Base-by-base conservation (phyloP, 2,113 vertebrate genomes). In the Lycocorax pyrrhopterus region DNA sequence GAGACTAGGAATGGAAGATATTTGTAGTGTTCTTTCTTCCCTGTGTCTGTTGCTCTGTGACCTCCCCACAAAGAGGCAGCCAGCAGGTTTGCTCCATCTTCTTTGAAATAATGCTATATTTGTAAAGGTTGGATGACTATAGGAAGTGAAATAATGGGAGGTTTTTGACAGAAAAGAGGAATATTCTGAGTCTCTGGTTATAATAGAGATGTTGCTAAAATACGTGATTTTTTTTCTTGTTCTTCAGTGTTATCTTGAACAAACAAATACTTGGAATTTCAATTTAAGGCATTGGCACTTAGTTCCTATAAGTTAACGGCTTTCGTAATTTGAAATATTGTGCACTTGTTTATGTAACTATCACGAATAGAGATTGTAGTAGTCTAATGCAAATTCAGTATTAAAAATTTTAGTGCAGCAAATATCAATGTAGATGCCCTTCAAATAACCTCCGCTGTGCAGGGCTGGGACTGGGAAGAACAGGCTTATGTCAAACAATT, bases 191-290 rank as follows among this genome's bases (percentile, higher is more conserved):
- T 47, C 14, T 82, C 71, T 58, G 41, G 32, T 62, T 90, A 25
- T 71, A 84, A 74, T 16, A 56, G 5, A 74, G 22, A 49, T 49
- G 16, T 60, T 85, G 27, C n/a, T 47, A 52, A 75, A 90, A 79
- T 35, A 21, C 0, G 0, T 18, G 6, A 11, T 27, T n/a, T 63
- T 55, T 58, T 12, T 39, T 21, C 23, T 46, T 18, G 5, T 88
- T 68, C 17, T 63, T 89, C 47, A 68, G 13, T 75, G 43, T 86
- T 83, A 67, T 13, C 29, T 49, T 80, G 56, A 78, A 23, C 33
- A 69, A 74, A 56, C 43, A 82, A 93, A 73, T 52, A 29, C 30
- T 63, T 32, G 4, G 13, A 74, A 44, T 89, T 91, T 75, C 29
- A 46, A 56, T 78, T 59, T 78, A 62, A 49, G 39, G 21, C 4